Evolutionary conservation across 2,113 vertebrate species (phyloP).

Genomic region (Picathartes gymnocephalus): DNA sequence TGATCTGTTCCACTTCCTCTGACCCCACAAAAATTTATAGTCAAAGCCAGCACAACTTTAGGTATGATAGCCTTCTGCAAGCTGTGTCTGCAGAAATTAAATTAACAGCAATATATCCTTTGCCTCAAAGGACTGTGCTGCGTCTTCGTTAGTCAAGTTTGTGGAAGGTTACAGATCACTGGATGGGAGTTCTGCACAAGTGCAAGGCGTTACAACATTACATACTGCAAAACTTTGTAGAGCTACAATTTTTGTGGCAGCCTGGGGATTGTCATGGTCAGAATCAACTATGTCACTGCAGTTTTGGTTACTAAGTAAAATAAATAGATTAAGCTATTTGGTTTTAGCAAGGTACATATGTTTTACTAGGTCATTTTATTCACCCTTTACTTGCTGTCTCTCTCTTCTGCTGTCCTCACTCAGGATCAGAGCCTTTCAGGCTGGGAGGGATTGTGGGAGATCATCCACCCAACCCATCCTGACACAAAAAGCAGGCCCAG

Average conservation of each 20-base stretch:
- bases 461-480: not conserved
- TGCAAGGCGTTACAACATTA: not conserved
- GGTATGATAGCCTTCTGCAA: not conserved
- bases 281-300: not conserved
- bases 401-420: not conserved
- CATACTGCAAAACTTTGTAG: not conserved
- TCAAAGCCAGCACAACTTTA: not conserved
- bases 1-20: not conserved
- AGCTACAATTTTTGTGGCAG: constrained; percentile 7
- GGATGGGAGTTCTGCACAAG: not conserved
- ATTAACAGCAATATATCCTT: constrained; percentile 8
- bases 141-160: not conserved
- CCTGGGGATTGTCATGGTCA: constrained; percentile 6
- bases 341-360: not conserved
- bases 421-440: not conserved
- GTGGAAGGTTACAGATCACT: not conserved
- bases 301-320: constrained; percentile 42
- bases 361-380: not conserved
- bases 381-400: not conserved
- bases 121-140: not conserved
- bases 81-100: constrained; percentile 23
- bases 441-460: not conserved
- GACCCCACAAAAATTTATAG: not conserved
- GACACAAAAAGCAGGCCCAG: not conserved
- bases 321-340: not conserved